Evolutionary conservation across 2,113 vertebrate genomes (phyloP).

Genomic region (Capreolus pygargus): DNA sequence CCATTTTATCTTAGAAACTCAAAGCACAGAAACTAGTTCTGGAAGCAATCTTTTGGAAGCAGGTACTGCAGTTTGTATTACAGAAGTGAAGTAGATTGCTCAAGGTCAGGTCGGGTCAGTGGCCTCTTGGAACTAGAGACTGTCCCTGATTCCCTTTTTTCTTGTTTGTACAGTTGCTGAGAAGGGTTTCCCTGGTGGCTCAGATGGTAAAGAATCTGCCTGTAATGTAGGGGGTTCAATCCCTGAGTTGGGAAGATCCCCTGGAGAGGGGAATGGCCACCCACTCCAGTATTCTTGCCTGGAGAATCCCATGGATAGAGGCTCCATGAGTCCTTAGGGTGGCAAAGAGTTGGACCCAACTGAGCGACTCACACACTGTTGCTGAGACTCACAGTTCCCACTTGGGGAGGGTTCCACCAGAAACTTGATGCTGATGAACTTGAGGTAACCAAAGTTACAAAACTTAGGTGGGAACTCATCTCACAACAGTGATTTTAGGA

Average conservation of each 20-base stretch:
- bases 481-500: not conserved
- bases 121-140: not conserved
- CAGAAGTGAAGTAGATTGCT: not conserved
- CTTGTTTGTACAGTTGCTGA: not conserved
- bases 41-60: not conserved
- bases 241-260: not conserved
- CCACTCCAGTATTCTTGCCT: not conserved
- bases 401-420: not conserved
- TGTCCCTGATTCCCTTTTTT: not conserved
- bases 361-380: not conserved
- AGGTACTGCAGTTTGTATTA: not conserved
- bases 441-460: not conserved
- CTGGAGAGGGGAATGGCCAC: not conserved
- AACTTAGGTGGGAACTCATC: not conserved
- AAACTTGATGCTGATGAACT: not conserved
- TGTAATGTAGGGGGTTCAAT: not conserved
- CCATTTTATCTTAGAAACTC: not conserved
- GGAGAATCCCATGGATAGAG: not conserved
- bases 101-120: slow-evolving; percentile 53
- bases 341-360: not conserved
- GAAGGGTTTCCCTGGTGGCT: not conserved
- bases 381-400: not conserved
- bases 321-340: not conserved
- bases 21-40: not conserved
- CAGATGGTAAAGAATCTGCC: not conserved